Base-by-base conservation (phyloP, 1,140 invertebrate species). In the Pseudomyrmex dendroicus region DNA sequence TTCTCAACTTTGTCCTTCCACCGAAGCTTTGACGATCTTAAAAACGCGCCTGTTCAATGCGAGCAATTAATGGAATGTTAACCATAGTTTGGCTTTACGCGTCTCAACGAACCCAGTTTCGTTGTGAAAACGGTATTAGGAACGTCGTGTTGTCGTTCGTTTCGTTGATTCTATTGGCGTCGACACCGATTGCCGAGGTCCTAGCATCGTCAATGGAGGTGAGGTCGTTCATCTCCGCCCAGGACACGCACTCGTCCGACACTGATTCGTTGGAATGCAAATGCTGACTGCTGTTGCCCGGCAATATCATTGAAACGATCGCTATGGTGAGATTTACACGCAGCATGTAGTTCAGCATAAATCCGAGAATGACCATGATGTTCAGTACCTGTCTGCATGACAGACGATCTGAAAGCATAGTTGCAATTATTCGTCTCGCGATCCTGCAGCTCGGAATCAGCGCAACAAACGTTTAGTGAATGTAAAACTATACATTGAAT, bases 301-400 rank as follows among this genome's bases (percentile, higher is more conserved):
- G 94, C 92, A 91, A 95, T 94, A 97, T 95, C 98, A 98, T 98
- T 82, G 97, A 97, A 9, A 98, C 97, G 68, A 99, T 98, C 77
- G 97, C 97, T 61, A 98, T 97, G 74, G 97, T 98, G 15, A 98
- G 95, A 94, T 98, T 98, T 2, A 98, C 97, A 50, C 98, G 95
- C 13, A 98, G 93, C 93, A 98, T 97, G 95, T 98, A 98, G 91
- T 98, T 98, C 93, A 97, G 95, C 96, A 98, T 97, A 93, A 98
- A 98, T 73, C 97, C 97, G 50, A 97, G 93, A 74, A 98, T 97
- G 54, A 97, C 97, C 96, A 98, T 97, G 52, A 97, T 95, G 94
- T 97, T 97, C 63, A 98, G 93, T 50, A 98, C 96, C 95, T 97
- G 96, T 35, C 96, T 96, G 93, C 97, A 97, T 94, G 96, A 96